Percentiles rank a stretch among this genome's conserved stretches.
Evolutionary conservation across 2,113 vertebrate species (phyloP).

Genomic region (Neolamprologus falcicula): DNA sequence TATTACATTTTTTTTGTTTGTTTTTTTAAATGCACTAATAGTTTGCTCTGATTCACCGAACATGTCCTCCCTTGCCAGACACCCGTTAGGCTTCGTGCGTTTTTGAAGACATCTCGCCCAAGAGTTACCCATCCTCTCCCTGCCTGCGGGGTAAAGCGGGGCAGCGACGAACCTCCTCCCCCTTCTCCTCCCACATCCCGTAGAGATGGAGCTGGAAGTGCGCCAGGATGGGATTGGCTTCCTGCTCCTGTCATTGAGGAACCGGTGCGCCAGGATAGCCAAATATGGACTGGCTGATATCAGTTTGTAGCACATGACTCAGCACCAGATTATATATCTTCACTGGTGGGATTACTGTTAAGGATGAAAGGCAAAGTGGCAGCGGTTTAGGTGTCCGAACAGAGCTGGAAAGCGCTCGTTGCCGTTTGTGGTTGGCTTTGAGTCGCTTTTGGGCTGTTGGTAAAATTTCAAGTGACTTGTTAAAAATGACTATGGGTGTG

Average conservation of each 20-base stretch:
- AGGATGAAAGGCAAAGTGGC: neutral
- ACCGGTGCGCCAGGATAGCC: conserved; percentile 56
- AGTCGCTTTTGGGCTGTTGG: neutral
- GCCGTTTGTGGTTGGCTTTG: neutral
- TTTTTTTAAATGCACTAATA: neutral
- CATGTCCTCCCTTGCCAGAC: neutral
- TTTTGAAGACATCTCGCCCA: conserved; percentile 25
- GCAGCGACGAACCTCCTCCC: neutral
- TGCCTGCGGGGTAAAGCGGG: conserved; percentile 27
- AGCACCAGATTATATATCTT: conserved; percentile 11
- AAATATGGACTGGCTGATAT: conserved; percentile 61
- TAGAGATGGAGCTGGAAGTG: conserved; percentile 42
- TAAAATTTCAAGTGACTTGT: neutral
- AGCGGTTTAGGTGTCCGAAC: neutral
- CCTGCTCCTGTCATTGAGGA: conserved; percentile 61
- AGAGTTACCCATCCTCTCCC: neutral
- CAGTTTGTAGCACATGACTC: conserved; percentile 34
- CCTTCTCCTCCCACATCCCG: conserved; percentile 30
- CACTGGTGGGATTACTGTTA: neutral
- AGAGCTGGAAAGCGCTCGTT: neutral
- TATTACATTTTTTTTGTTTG: neutral
- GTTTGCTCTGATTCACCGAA: neutral
- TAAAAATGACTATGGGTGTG: neutral
- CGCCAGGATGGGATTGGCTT: conserved; percentile 68
- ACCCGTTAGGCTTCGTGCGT: neutral